Percentiles rank a stretch among this genome's conserved stretches.
Conservation (phyloP, 2,113 vertebrate genomes). For the Leptobrachium ailaonicum region DNA sequence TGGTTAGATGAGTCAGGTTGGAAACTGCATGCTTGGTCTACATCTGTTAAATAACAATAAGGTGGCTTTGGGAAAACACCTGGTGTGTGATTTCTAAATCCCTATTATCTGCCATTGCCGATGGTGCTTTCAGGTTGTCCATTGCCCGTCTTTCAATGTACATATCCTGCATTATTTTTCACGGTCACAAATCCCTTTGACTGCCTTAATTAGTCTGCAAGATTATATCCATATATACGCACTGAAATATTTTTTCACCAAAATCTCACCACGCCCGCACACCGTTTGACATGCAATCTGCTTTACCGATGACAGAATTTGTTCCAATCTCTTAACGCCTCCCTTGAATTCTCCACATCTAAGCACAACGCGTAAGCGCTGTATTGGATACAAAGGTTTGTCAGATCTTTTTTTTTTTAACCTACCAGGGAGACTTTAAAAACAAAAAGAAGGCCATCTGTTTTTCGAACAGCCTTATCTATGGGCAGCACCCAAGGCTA, state of each 20-base stretch:
- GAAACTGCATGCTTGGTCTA: background rate
- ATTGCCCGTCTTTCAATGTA: too few species aligned
- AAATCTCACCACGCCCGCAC: slow-evolving; percentile 1
- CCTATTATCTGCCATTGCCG: background rate
- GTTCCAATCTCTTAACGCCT: slow-evolving; percentile 11
- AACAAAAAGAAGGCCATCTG: background rate
- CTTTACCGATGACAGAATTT: slow-evolving; percentile 10
- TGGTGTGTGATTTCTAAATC: background rate
- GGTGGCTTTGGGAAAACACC: background rate
- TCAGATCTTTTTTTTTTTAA: background rate
- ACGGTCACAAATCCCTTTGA: background rate
- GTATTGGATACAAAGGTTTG: background rate
- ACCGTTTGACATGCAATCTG: background rate
- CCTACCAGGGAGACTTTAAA: background rate
- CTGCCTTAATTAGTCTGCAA: background rate
- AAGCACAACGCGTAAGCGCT: background rate
- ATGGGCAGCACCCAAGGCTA: slow-evolving; percentile 13
- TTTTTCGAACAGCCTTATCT: slow-evolving; percentile 35
- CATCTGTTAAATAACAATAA: background rate
- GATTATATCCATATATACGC: background rate
- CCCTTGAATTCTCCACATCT: background rate
- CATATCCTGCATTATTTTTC: background rate
- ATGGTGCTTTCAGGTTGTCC: background rate
- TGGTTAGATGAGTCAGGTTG: too few species aligned
- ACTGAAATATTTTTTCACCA: background rate